Evolutionary conservation across 2,797 vertebrate genomes (phyloP), one percentile per base, ranked within the genome.

Genomic region (Periophthalmus magnuspinnatus): DNA sequence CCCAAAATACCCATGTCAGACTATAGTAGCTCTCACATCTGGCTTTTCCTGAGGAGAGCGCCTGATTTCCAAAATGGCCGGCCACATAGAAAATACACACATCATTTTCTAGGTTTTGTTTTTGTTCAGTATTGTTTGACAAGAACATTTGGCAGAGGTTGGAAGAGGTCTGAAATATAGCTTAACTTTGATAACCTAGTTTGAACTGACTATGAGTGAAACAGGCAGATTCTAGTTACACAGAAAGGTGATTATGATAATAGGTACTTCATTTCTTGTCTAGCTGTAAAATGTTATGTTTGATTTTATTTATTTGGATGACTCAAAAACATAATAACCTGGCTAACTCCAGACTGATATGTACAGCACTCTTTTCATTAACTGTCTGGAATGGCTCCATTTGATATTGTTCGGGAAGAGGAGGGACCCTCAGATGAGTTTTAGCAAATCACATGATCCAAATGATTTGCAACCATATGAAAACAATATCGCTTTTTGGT

Each of bases 11-110:
- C 76, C 68, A n/a, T 24, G 70, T 79, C 65, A 66, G 71, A 79
- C 68, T 69, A 56, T 67, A 69, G 65, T 67, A 57, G 65, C 54
- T 9, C 79, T 70, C 74, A 78, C 90, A 91, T 93, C 89, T 93
- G 90, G 85, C 72, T 47, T 78, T 69, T 75, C 60, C 0, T 28
- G 28, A 28, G 28, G 45, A 10, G 3, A 24, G 54, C 16, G 57
- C 72, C 72, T 74, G 67, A 64, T 65, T 70, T 81, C 65, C 21
- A 3, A 83, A 84, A 87, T 85, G 60, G 65, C 65, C 79, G 47
- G 73, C 85, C 79, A 81, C 71, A 69, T 71, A 70, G 68, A 82
- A 86, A 89, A 78, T 65, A 84, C 69, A 80, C 79, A 75, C 74
- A 68, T 61, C 60, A 75, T 41, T 72, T 72, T 79, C 65, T 71